Percentiles rank a stretch among this genome's conserved stretches.
These are phyloP conservation scores for Muscidifurax raptorellus DNA, from an alignment of 1,140 invertebrate genomes.

Conservation along the genomic window DNA sequence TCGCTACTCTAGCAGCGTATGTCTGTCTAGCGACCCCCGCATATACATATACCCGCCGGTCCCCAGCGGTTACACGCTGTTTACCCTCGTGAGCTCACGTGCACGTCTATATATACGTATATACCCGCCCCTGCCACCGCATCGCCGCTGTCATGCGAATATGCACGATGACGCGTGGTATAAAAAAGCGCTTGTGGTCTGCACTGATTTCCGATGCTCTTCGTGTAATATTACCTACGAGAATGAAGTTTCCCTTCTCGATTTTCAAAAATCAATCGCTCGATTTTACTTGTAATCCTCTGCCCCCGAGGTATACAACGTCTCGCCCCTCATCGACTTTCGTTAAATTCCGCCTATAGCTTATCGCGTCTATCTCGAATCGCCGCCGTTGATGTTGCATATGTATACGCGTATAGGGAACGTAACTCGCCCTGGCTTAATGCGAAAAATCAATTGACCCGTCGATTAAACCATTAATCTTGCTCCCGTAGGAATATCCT, in stretches of 20 bases:
- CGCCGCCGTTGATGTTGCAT: not conserved
- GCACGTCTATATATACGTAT: not conserved
- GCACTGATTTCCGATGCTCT: not conserved
- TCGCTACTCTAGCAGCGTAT: not conserved
- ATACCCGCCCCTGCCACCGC: slow-evolving; percentile 25
- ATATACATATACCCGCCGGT: not conserved
- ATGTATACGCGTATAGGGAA: not conserved
- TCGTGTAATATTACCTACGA: not conserved
- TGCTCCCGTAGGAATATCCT: slow-evolving; percentile 24
- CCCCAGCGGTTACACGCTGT: slow-evolving; percentile 69
- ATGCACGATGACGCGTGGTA: not conserved
- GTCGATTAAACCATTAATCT: slow-evolving; percentile 49
- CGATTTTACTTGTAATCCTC: not conserved
- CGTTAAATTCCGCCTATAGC: not conserved
- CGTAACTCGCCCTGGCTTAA: slow-evolving; percentile 13
- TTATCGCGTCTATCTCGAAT: not conserved
- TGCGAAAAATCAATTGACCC: slow-evolving; percentile 49
- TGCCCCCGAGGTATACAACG: not conserved
- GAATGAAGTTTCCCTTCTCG: not conserved
- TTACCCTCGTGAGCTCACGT: slow-evolving; percentile 61
- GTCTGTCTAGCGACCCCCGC: not conserved
- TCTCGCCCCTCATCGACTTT: not conserved
- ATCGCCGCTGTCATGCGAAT: slow-evolving; percentile 15
- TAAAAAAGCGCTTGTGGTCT: not conserved
- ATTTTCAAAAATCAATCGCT: not conserved